Conservation (phyloP, 2,113 vertebrate species). For the Alaudala cheleensis region DNA sequence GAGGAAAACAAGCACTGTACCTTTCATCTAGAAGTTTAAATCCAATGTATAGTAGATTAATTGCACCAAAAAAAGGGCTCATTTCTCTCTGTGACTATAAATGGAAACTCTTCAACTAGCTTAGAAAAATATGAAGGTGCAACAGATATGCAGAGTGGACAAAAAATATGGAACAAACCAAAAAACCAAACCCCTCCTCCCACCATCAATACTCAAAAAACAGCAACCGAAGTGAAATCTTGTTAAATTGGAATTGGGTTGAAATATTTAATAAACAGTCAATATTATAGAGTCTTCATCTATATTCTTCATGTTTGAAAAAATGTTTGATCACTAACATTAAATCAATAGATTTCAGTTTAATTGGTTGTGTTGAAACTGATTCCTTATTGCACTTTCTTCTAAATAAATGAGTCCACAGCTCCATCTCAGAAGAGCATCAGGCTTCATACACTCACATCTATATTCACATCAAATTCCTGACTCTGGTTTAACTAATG, state of each 20-base stretch:
- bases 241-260: background rate
- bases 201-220: background rate
- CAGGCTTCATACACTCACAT: background rate
- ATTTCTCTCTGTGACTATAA: background rate
- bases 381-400: background rate
- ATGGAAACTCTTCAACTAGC: background rate
- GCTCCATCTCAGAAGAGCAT: background rate
- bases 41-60: background rate
- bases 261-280: background rate
- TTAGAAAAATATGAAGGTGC: background rate
- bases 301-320: background rate
- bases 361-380: background rate
- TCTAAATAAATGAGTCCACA: background rate
- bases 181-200: accelerated
- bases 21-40: background rate
- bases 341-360: background rate
- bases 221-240: background rate
- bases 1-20: background rate
- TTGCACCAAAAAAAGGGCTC: background rate
- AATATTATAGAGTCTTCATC: background rate
- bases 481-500: background rate
- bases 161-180: background rate
- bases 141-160: background rate
- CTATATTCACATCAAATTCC: background rate
- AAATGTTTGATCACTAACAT: background rate